Evolutionary conservation across 2,797 vertebrate genomes (phyloP).

Genomic region (Acanthis flammea): DNA sequence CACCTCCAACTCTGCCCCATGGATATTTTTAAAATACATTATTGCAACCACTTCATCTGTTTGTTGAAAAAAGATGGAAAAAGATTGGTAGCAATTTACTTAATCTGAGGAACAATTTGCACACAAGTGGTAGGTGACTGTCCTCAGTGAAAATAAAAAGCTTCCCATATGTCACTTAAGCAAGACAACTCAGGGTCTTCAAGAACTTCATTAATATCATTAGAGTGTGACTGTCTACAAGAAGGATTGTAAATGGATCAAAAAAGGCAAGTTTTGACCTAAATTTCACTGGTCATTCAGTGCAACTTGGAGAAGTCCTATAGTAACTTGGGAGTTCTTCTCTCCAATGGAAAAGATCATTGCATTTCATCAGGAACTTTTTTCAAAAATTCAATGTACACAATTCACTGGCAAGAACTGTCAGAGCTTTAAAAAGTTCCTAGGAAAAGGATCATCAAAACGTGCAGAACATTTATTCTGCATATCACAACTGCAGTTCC

Average conservation of each 20-base stretch:
- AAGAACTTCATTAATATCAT: not conserved
- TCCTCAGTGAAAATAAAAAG: not conserved
- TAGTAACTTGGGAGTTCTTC: not conserved
- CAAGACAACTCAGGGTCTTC: not conserved
- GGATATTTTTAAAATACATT: not conserved
- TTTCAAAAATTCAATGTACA: not conserved
- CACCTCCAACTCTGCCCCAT: fast-evolving
- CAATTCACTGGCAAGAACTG: not conserved
- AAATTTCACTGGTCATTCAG: not conserved
- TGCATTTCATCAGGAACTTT: not conserved
- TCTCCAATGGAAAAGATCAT: not conserved
- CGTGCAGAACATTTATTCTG: not conserved
- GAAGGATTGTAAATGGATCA: not conserved
- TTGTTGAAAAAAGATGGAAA: not conserved
- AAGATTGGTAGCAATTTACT: not conserved
- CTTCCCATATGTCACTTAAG: not conserved
- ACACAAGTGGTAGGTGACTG: not conserved
- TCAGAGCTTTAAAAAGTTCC: not conserved
- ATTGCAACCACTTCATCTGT: not conserved
- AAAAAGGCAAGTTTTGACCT: not conserved
- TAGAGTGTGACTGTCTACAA: not conserved
- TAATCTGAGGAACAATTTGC: not conserved
- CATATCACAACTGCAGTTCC: not conserved
- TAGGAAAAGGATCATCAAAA: not conserved
- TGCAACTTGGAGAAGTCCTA: not conserved